Conservation (phyloP, 2,797 vertebrate species). For the Pteronotus mesoamericanus region DNA sequence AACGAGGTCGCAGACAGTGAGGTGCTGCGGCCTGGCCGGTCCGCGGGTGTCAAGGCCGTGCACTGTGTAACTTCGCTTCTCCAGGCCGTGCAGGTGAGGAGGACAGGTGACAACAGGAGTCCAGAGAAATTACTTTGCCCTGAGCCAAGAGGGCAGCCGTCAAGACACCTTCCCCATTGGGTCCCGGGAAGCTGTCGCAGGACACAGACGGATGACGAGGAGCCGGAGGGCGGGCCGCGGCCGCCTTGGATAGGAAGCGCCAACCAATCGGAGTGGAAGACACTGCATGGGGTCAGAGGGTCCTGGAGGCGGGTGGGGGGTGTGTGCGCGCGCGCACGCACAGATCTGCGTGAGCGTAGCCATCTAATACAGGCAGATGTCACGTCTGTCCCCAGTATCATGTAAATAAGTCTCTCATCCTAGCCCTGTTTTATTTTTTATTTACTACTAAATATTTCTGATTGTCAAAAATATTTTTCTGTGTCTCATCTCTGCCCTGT, state of each 20-base stretch:
- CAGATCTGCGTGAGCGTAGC: fast-evolving
- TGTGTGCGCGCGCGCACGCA: fast-evolving
- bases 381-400: not conserved
- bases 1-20: constrained; percentile 16
- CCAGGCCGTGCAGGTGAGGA: not conserved
- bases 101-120: not conserved
- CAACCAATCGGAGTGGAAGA: too few relatives aligned
- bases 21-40: not conserved
- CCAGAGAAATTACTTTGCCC: not conserved
- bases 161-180: not conserved
- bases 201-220: too few relatives aligned
- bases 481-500: not conserved
- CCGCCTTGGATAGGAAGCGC: not conserved
- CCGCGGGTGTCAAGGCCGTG: not conserved
- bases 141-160: not conserved
- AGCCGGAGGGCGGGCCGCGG: fast-evolving
- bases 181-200: not conserved
- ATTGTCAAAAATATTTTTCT: not conserved
- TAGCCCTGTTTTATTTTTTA: not conserved
- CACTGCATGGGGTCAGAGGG: not conserved
- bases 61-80: not conserved
- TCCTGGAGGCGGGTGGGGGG: not conserved
- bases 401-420: not conserved
- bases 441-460: not conserved
- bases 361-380: not conserved